Evolutionary conservation across 2,797 vertebrate genomes (phyloP), one percentile per base, ranked within the genome.

Genomic region (Otolemur crassicaudatus): DNA sequence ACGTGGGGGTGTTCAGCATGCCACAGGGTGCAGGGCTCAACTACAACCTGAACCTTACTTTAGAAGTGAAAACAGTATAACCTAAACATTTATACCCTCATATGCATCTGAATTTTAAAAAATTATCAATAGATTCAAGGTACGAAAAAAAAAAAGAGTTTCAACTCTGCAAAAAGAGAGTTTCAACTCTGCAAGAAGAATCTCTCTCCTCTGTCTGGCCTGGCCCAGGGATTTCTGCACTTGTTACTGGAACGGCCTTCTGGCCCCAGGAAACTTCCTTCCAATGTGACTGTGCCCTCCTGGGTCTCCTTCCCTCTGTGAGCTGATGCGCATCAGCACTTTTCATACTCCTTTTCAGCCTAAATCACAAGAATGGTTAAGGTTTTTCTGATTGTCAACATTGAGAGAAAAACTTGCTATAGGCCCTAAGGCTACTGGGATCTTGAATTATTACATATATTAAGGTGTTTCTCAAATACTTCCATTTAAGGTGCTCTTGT

Each of bases 401-500:
- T 11, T 75, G 22, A 11, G 17, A 87, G 25, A 69, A 40, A 75
- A 29, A 70, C 22, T 84, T 65, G 10, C 14, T 58, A 22, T 60
- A 61, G 82, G 46, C 69, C 43, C 25, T 80, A 80, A 80, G 60
- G 69, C 27, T 80, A 75, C 6, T 69, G 27, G 4, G 46, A 77
- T 11, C 10, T 31, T 90, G 7, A 40, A 86, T 97, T 72, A 90
- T 73, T 63, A 63, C 37, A 75, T 16, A 75, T 46, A 75, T 16
- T 94, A 63, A 0, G 79, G 29, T 75, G 11, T 4, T 92, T 87
- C 72, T 90, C 49, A 94, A 87, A 75, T 80, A 84, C 16, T 90
- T 94, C 16, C 34, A 63, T 56, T 6, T 34, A 56, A 87, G 34
- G 40, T 75, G 7, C 81, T 95, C n/a, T 85, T 69, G 23, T 34